phyloP scores from a whole-genome alignment of 2,113 vertebrate species.

The Platycercus adscitus region DNA sequence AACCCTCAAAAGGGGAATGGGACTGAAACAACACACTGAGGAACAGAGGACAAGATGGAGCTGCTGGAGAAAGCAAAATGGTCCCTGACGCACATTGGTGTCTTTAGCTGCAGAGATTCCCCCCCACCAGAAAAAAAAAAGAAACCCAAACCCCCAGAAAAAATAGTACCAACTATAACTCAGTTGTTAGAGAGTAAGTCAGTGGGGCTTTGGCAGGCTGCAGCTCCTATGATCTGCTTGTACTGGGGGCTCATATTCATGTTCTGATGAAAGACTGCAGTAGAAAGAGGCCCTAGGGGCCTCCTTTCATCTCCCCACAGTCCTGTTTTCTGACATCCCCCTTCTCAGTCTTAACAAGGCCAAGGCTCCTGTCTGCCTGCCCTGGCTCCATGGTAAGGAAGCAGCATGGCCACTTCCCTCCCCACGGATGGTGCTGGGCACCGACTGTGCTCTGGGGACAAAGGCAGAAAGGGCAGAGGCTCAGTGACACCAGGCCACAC shows the following conservation, averaged over 20 bases:
- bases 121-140: too few relatives aligned
- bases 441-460: fast-evolving
- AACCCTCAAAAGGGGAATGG: background rate
- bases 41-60: background rate
- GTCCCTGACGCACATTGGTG: background rate
- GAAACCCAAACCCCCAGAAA: background rate
- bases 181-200: background rate
- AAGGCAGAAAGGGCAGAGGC: background rate
- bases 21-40: background rate
- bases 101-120: background rate
- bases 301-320: background rate
- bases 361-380: background rate
- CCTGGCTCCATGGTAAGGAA: background rate
- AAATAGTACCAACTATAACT: background rate
- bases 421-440: fast-evolving
- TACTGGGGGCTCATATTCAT: background rate
- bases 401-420: background rate
- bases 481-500: background rate
- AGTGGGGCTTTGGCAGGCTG: background rate
- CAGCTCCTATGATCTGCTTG: fast-evolving
- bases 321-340: background rate
- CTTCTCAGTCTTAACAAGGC: background rate
- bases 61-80: background rate
- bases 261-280: fast-evolving
- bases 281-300: background rate